These are phyloP conservation scores for Schizotus pectinicornis DNA, from an alignment of 2,888 invertebrate genomes.

Conservation along the genomic window DNA sequence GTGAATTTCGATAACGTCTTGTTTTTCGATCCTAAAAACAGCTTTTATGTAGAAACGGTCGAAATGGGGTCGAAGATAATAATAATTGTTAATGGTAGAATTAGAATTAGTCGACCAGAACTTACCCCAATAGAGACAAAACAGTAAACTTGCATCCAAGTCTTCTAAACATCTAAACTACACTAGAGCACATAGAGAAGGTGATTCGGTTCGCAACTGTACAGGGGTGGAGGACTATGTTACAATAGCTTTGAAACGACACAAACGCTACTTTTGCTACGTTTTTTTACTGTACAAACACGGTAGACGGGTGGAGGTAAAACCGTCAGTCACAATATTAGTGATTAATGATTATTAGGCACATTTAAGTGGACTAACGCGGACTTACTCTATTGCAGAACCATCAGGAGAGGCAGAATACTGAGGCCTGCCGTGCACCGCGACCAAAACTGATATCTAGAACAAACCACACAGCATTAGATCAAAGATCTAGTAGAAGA, in stretches of 20 bases:
- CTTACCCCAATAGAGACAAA: constrained; percentile 40
- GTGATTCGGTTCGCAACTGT: constrained; percentile 8
- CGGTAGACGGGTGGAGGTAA: neutral
- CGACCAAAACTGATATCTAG: constrained; percentile 38
- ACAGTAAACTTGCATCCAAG: constrained; percentile 32
- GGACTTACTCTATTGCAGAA: constrained; percentile 43
- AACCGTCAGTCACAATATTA: constrained; percentile 36
- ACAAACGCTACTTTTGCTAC: constrained; percentile 12
- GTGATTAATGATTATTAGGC: constrained; percentile 24
- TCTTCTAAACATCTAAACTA: constrained; percentile 47
- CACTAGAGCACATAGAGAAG: constrained; percentile 34
- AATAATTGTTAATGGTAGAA: constrained; percentile 29
- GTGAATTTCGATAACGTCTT: constrained; percentile 39
- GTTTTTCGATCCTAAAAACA: constrained; percentile 47
- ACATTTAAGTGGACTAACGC: constrained; percentile 2
- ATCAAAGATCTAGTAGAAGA: too few species aligned
- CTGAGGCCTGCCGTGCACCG: constrained; percentile 42
- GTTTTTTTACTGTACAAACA: neutral
- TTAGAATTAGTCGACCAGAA: constrained; percentile 34
- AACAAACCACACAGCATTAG: constrained; percentile 28
- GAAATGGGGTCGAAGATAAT: neutral
- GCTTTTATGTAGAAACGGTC: neutral
- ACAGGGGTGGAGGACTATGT: constrained; percentile 22
- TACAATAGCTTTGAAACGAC: constrained; percentile 2
- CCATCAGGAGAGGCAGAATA: constrained; percentile 11